phyloP scores from a whole-genome alignment of 1,140 invertebrate species.

The Chelonus insularis region DNA sequence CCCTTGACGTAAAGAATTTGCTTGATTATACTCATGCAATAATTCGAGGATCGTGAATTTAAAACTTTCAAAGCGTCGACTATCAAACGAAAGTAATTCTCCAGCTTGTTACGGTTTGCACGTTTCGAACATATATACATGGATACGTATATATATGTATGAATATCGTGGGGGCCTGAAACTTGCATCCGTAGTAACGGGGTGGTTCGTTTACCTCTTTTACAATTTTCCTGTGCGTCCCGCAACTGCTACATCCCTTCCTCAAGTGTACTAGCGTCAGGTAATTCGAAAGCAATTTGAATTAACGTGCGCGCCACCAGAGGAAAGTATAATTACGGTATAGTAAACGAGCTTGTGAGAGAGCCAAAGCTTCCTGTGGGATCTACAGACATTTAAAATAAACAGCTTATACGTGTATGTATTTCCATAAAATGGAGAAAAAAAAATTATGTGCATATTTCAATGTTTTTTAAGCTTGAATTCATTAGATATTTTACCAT shows the following conservation, averaged over 20 bases:
- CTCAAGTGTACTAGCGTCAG: conserved; percentile 32
- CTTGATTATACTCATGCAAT: conserved; percentile 17
- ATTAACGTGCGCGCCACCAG: conserved; percentile 46
- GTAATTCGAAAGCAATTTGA: conserved; percentile 54
- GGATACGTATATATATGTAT: neutral
- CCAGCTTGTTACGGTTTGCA: conserved; percentile 35
- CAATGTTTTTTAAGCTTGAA: no score
- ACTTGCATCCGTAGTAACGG: neutral
- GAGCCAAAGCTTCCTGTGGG: no score
- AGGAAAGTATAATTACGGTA: conserved; percentile 50
- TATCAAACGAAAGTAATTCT: conserved; percentile 21
- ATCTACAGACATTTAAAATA: no score
- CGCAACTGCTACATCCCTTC: neutral
- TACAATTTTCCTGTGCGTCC: neutral
- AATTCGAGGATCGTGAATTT: conserved; percentile 22
- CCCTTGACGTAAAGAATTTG: neutral
- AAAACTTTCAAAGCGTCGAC: neutral
- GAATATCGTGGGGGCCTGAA: no score
- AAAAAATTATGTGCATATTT: no score
- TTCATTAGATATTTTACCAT: no score
- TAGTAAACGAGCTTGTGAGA: conserved; percentile 29
- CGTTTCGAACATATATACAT: conserved; percentile 24
- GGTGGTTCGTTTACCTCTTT: conserved; percentile 4
- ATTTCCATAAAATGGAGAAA: no score
- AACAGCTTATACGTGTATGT: no score